These are phyloP conservation scores for Lasioglossum baleicum DNA, from an alignment of 1,140 invertebrate species.

Conservation along the genomic window DNA sequence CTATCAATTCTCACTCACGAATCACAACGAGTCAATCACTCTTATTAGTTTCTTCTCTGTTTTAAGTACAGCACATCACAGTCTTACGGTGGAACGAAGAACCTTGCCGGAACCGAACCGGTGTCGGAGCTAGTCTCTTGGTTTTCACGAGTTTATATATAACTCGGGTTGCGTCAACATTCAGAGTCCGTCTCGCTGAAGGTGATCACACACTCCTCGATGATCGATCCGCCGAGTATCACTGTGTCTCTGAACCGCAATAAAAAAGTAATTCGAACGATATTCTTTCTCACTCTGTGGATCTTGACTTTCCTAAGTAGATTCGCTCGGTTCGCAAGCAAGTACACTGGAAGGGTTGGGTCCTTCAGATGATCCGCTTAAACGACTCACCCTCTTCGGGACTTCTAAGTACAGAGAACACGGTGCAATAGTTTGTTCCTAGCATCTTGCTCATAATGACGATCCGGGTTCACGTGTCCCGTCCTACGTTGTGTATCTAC, in stretches of 20 bases:
- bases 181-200: conserved; percentile 3
- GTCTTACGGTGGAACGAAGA: no score
- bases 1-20: background rate
- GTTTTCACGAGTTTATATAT: conserved; percentile 49
- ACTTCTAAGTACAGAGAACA: conserved; percentile 78
- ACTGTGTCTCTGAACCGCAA: background rate
- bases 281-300: no score
- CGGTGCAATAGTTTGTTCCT: conserved; percentile 71
- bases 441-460: conserved; percentile 71
- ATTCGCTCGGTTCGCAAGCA: no score
- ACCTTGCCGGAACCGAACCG: no score
- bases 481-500: background rate
- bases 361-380: conserved; percentile 69
- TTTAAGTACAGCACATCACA: no score
- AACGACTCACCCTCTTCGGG: conserved; percentile 72
- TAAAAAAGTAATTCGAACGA: no score
- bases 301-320: no score
- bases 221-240: background rate
- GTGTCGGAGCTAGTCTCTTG: background rate
- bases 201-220: conserved; percentile 13
- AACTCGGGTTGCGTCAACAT: conserved; percentile 41
- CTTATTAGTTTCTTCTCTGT: no score
- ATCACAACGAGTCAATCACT: no score
- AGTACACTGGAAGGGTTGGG: background rate
- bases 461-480: background rate